Conservation (phyloP, 2,113 vertebrate genomes). For the Pheucticus melanocephalus region DNA sequence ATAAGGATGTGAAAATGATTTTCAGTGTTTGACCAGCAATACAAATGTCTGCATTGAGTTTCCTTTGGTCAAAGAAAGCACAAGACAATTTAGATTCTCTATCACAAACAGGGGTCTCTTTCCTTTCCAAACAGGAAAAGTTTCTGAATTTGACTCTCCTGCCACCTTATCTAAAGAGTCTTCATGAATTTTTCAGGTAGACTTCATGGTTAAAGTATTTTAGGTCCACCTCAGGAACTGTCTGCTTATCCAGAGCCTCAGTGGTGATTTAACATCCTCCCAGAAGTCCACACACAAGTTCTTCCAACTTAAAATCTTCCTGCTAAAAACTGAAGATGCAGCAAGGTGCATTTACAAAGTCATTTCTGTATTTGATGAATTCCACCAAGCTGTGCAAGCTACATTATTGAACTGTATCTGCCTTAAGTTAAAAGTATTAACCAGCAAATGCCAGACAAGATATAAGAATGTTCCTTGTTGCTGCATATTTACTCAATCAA, state of each 20-base stretch:
- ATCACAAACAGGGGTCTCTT: not conserved
- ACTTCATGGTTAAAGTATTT: not conserved
- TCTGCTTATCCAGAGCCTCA: not conserved
- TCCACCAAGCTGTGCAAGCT: not conserved
- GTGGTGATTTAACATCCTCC: not conserved
- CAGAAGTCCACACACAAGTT: not conserved
- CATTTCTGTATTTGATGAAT: constrained; percentile 20
- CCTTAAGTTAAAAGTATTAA: constrained; percentile 24
- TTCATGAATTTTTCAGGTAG: not conserved
- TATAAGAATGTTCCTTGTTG: not conserved
- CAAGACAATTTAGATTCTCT: not conserved
- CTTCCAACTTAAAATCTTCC: not conserved
- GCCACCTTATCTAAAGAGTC: not conserved
- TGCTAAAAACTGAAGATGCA: constrained; percentile 1
- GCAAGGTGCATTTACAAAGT: constrained; percentile 17
- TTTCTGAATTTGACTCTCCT: not conserved
- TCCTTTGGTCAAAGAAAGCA: not conserved
- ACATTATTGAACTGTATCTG: not conserved
- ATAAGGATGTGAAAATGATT: not conserved
- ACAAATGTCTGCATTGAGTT: not conserved
- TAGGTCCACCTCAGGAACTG: not conserved
- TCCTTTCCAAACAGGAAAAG: not conserved
- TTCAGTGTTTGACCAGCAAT: not conserved
- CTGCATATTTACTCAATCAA: constrained; percentile 14
- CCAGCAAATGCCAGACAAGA: not conserved